Evolutionary conservation across 2,113 vertebrate species (phyloP).

Genomic region (Oreotragus oreotragus): DNA sequence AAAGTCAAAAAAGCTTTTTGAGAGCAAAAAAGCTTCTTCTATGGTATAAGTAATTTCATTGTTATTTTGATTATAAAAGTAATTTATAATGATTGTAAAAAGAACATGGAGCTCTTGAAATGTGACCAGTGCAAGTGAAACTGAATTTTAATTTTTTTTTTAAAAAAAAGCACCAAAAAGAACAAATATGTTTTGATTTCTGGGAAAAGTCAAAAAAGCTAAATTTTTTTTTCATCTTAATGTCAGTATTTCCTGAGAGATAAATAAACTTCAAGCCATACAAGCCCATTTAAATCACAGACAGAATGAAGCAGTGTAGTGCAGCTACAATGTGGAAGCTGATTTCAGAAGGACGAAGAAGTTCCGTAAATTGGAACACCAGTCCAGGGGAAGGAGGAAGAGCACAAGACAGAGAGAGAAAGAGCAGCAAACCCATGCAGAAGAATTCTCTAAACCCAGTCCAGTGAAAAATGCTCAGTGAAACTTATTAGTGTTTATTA

Average conservation of each 20-base stretch:
- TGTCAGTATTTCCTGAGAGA: neutral
- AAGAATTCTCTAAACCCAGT: neutral
- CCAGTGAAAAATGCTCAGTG: neutral
- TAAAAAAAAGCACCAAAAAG: neutral
- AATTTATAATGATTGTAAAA: neutral
- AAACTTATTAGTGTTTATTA: neutral
- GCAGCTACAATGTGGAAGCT: neutral
- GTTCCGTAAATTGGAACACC: neutral
- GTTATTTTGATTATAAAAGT: neutral
- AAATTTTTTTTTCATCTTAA: neutral
- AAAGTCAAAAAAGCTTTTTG: too few species aligned
- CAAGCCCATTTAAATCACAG: neutral
- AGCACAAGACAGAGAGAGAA: rapidly evolving
- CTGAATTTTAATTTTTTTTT: neutral
- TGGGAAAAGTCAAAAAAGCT: neutral
- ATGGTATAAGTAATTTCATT: neutral
- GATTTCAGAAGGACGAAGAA: neutral
- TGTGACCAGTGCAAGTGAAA: neutral
- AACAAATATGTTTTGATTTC: neutral
- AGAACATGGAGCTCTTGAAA: neutral
- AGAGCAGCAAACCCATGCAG: neutral
- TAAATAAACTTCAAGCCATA: neutral
- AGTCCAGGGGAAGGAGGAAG: neutral
- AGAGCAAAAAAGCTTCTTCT: neutral
- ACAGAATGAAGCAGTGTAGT: neutral